These are phyloP conservation scores for Lottia gigantea DNA, from an alignment of 2,888 invertebrate genomes.

Conservation along the genomic window DNA sequence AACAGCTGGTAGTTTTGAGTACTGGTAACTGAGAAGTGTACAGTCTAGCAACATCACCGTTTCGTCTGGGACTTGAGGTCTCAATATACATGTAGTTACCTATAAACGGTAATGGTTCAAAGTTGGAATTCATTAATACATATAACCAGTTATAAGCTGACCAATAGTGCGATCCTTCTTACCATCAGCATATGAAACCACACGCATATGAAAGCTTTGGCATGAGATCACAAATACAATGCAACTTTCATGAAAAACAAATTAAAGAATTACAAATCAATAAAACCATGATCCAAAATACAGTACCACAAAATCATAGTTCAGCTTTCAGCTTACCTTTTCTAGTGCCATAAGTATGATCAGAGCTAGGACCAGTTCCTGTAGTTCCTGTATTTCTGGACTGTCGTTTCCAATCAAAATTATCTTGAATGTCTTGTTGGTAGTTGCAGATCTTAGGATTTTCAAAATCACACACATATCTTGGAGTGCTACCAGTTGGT, in stretches of 20 bases:
- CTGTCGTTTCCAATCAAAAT: slow-evolving; percentile 52
- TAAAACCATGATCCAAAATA: too few relatives aligned
- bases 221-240: not conserved
- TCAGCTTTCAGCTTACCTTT: slow-evolving; percentile 31
- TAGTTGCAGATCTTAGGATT: slow-evolving; percentile 46
- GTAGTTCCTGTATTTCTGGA: slow-evolving; percentile 38
- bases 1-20: slow-evolving; percentile 37
- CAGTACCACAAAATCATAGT: too few relatives aligned
- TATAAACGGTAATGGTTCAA: slow-evolving; percentile 19
- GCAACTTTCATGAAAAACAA: not conserved
- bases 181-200: not conserved
- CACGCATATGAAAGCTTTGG: not conserved
- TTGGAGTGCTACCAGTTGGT: not conserved
- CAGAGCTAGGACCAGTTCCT: slow-evolving; percentile 47
- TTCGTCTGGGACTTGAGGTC: slow-evolving; percentile 39
- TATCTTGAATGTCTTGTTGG: slow-evolving; percentile 41
- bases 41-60: slow-evolving; percentile 46
- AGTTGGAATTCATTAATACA: too few relatives aligned
- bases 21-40: slow-evolving; percentile 37
- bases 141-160: too few relatives aligned
- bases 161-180: too few relatives aligned
- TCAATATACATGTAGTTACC: slow-evolving; percentile 59
- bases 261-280: too few relatives aligned
- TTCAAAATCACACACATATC: slow-evolving; percentile 51
- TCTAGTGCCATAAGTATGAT: slow-evolving; percentile 54